Percentiles rank a stretch among this genome's conserved stretches.
phyloP scores from a whole-genome alignment of 2,797 vertebrate genomes.

The Microctenopoma stevenorrisi region DNA sequence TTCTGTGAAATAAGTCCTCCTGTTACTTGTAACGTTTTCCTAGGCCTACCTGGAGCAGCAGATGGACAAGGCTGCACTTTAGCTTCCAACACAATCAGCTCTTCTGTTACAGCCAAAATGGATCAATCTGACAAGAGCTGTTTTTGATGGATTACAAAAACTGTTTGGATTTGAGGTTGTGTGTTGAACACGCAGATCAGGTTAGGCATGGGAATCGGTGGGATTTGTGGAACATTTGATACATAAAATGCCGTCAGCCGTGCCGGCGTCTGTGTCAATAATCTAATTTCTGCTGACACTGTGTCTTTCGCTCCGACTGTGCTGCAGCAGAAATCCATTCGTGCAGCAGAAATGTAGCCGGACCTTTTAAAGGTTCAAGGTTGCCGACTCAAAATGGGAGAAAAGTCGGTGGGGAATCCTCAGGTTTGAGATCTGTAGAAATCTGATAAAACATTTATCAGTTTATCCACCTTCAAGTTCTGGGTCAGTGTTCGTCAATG shows the following conservation, averaged over 20 bases:
- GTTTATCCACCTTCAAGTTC: not conserved
- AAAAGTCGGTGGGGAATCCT: not conserved
- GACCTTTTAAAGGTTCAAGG: conserved; percentile 9
- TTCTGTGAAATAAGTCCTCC: conserved; percentile 31
- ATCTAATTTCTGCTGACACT: conserved; percentile 72
- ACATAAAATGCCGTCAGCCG: conserved; percentile 53
- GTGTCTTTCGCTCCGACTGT: conserved; percentile 35
- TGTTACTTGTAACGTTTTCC: conserved; percentile 41
- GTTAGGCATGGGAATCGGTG: conserved; percentile 32
- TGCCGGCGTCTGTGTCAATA: conserved; percentile 65
- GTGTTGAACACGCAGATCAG: conserved; percentile 24
- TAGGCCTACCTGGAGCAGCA: not conserved
- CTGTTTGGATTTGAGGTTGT: conserved; percentile 40
- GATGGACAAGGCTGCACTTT: conserved; percentile 41
- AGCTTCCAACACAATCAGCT: conserved; percentile 30
- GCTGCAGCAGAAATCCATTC: conserved; percentile 40
- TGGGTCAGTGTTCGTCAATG: not conserved
- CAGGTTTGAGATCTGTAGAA: not conserved
- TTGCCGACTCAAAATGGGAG: not conserved
- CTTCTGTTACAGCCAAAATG: conserved; percentile 20
- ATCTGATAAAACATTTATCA: not conserved
- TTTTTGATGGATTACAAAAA: conserved; percentile 56
- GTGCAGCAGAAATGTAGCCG: conserved; percentile 52
- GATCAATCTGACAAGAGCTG: conserved; percentile 25
- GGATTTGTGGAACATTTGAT: conserved; percentile 34